Percentiles rank a stretch among this genome's conserved stretches.
Evolutionary conservation across 2,888 invertebrate genomes (phyloP).

Genomic region (Cephus rjabovi): DNA sequence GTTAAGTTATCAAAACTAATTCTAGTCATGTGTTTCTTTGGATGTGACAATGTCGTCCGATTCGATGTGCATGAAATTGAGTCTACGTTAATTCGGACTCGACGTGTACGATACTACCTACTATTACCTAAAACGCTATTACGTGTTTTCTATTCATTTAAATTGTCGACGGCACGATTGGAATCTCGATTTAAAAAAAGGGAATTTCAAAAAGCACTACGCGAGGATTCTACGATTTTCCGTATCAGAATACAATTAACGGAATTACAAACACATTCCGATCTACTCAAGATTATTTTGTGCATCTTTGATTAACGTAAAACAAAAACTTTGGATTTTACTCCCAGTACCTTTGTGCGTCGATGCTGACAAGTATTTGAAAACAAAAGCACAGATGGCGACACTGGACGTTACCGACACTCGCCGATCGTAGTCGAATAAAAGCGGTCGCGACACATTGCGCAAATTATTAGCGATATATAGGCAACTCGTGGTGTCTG

Average conservation of each 20-base stretch:
- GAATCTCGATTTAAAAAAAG: constrained; percentile 2
- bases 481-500: background rate
- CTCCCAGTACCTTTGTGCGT: background rate
- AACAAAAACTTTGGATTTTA: background rate
- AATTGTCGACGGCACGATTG: constrained; percentile 2
- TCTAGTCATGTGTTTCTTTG: background rate
- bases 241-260: background rate
- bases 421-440: background rate
- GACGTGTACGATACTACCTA: background rate
- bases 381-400: background rate
- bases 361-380: background rate
- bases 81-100: constrained; percentile 15
- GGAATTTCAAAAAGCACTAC: background rate
- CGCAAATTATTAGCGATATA: background rate
- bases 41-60: constrained; percentile 1
- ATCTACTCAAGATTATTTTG: background rate
- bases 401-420: background rate
- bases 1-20: background rate
- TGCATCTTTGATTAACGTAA: background rate
- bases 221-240: background rate
- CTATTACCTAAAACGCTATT: background rate
- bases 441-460: background rate
- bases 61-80: constrained; percentile 3
- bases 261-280: background rate
- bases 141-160: background rate